Base-by-base conservation (phyloP, 1,140 invertebrate species). In the Teleogryllus occipitalis region DNA sequence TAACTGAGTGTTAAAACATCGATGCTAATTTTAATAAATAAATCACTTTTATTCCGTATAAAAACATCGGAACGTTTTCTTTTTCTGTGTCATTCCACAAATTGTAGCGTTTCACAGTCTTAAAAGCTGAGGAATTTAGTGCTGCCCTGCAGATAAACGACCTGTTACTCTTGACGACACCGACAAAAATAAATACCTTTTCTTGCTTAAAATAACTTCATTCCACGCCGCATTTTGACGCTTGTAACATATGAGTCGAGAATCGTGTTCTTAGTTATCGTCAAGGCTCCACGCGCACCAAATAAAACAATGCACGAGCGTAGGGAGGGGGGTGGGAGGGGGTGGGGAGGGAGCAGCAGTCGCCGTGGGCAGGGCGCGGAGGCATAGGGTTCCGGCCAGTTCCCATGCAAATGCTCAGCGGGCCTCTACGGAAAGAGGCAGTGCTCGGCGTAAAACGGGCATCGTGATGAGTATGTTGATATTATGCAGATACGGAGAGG, bases 381-480 rank as follows among this genome's bases (percentile, higher is more conserved):
- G 54, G 54, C 10, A 65, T 14, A 14, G 54, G 54, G 54, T 1
- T 14, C 54, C 54, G 54, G 10, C 54, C 54, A 39, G 27, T 65
- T 65, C 10, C 54, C 54, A 65, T 65, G 54, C 54, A 65, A 65
- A 65, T 65, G 54, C 18, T 65, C 54, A 5, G 27, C 27, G 27
- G 27, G 27, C 27, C 27, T 39, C 27, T 39, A 39, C 27, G 27
- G 27, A 39, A 39, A 39, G 27, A 39, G 27, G 27, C 27, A 39
- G 27, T 39, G 27, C 27, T 39, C 5, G 27, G 10, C 10, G 54
- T 65, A 65, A 18, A 65, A 10, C 10, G 54, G 54, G 54, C 54
- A 65, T 65, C 54, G 54, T 65, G 54, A 65, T 65, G 54, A 65
- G 54, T 65, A 65, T 65, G 54, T 65, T 65, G 54, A 65, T 65